A percentile compares a stretch with the other conserved stretches of the same genome.
These are phyloP conservation scores for Pentalonia nigronervosa DNA, from an alignment of 1,140 invertebrate genomes.

Conservation along the genomic window DNA sequence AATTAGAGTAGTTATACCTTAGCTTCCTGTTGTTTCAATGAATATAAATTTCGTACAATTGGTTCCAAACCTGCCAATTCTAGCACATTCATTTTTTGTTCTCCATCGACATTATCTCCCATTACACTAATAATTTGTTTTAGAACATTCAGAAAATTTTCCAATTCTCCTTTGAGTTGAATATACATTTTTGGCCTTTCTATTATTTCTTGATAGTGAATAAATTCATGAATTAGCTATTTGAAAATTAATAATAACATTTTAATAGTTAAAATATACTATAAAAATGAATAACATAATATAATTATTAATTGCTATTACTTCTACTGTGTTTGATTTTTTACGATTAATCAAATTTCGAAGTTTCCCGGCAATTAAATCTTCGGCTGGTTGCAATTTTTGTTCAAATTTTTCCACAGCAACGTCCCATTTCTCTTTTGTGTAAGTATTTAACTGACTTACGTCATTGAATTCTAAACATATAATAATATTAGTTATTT, in stretches of 20 bases:
- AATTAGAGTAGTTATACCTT: slow-evolving; percentile 14
- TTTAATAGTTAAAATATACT: neutral
- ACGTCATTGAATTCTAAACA: slow-evolving; percentile 43
- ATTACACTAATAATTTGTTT: slow-evolving; percentile 1
- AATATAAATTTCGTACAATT: slow-evolving; percentile 26
- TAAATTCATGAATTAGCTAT: slow-evolving; percentile 61
- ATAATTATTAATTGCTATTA: neutral
- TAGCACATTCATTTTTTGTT: slow-evolving; percentile 8
- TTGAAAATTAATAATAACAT: neutral
- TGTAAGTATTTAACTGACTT: slow-evolving; percentile 50
- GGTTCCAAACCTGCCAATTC: slow-evolving; percentile 44
- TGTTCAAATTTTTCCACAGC: slow-evolving; percentile 53
- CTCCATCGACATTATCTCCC: neutral
- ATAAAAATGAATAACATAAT: neutral
- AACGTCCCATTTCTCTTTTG: slow-evolving; percentile 29
- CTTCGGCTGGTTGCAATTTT: slow-evolving; percentile 54
- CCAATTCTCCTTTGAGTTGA: slow-evolving; percentile 49
- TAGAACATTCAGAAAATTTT: slow-evolving; percentile 38
- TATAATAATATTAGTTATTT: neutral
- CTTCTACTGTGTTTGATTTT: slow-evolving; percentile 33
- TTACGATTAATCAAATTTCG: slow-evolving; percentile 39
- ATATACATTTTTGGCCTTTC: slow-evolving; percentile 21
- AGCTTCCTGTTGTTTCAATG: slow-evolving; percentile 46
- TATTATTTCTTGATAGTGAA: slow-evolving; percentile 63
- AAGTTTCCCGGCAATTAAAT: slow-evolving; percentile 56